A percentile compares a stretch with the other conserved stretches of the same genome.
Conservation (phyloP, 1,140 invertebrate genomes). For the Microplitis demolitor region DNA sequence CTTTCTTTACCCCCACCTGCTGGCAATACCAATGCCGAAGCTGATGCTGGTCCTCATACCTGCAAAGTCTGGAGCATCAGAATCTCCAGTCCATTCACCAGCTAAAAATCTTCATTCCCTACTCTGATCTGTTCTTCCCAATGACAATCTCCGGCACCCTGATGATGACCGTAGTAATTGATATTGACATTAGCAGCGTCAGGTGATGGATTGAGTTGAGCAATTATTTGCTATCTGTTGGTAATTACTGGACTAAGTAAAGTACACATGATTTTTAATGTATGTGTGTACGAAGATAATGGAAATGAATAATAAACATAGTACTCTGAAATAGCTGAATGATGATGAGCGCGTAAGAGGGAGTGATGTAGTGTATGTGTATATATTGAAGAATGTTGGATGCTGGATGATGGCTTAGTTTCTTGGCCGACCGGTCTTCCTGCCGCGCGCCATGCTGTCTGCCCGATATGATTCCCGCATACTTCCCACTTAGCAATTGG, state of each 20-base stretch:
- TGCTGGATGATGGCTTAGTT: background rate
- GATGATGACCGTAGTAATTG: too few species aligned
- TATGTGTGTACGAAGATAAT: too few species aligned
- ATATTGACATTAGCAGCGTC: too few species aligned
- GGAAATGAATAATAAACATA: too few species aligned
- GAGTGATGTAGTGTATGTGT: background rate
- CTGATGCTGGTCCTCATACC: background rate
- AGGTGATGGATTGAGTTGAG: too few species aligned
- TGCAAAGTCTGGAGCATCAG: background rate
- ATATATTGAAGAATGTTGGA: background rate
- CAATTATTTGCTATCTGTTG: too few species aligned
- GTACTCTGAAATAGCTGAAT: too few species aligned
- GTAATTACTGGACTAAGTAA: too few species aligned
- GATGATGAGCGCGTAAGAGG: background rate
- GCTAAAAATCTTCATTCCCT: too few species aligned
- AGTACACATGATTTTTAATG: too few species aligned
- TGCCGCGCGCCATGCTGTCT: slow-evolving; percentile 37
- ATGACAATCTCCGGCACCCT: too few species aligned
- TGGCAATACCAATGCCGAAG: background rate
- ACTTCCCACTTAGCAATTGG: slow-evolving; percentile 37
- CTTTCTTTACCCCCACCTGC: slow-evolving; percentile 16
- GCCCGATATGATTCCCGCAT: slow-evolving; percentile 27
- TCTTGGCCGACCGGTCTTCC: slow-evolving; percentile 17
- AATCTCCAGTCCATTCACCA: background rate
- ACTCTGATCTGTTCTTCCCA: too few species aligned